Conservation (phyloP, 2,113 vertebrate genomes). For the Stictonetta naevosa region DNA sequence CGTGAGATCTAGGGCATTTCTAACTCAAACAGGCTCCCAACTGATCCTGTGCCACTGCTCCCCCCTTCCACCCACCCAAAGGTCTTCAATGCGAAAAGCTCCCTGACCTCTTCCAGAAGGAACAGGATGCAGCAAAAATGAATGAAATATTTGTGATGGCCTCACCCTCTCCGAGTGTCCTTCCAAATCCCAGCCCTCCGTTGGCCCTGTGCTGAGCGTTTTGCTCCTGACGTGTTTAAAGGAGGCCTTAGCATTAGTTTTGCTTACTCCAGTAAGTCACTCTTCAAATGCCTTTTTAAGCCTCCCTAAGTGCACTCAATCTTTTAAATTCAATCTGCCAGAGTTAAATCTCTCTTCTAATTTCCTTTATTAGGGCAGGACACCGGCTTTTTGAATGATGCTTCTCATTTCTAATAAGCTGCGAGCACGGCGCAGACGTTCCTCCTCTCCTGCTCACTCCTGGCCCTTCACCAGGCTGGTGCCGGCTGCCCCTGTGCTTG, state of each 20-base stretch:
- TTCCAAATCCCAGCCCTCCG: slow-evolving; percentile 2
- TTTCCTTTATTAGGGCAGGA: neutral
- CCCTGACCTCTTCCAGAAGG: slow-evolving; percentile 1
- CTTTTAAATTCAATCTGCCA: neutral
- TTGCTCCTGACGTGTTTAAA: neutral
- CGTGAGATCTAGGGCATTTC: neutral
- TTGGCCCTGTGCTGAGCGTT: slow-evolving; percentile 14
- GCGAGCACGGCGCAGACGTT: fast-evolving
- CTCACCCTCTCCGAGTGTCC: neutral
- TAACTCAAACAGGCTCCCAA: neutral
- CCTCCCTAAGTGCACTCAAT: neutral
- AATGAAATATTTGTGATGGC: slow-evolving; percentile 20
- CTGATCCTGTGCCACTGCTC: neutral
- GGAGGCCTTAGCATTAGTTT: neutral
- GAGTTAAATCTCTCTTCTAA: neutral
- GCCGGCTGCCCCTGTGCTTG: neutral
- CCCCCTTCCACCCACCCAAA: neutral
- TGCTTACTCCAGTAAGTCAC: neutral
- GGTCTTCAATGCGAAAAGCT: fast-evolving
- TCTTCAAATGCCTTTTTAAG: slow-evolving; percentile 12
- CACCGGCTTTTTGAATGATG: neutral
- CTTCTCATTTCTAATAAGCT: neutral
- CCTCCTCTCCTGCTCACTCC: neutral
- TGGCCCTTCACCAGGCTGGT: neutral
- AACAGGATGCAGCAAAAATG: slow-evolving; percentile 45